These are phyloP conservation scores for Anagrus nilaparvatae DNA, from an alignment of 1,140 invertebrate genomes.

Conservation along the genomic window DNA sequence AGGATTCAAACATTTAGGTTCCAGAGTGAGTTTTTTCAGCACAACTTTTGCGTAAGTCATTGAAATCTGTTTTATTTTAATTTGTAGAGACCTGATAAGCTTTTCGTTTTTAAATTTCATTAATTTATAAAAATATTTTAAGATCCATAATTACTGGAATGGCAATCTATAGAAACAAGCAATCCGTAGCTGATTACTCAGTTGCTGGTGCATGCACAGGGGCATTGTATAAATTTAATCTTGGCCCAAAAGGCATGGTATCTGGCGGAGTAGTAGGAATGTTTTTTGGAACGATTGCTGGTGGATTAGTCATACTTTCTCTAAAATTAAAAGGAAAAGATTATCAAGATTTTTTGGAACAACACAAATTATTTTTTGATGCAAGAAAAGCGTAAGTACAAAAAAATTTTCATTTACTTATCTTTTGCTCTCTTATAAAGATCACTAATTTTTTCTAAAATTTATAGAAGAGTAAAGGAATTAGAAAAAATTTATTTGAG, in stretches of 20 bases:
- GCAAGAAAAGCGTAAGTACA: too few species aligned
- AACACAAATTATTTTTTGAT: too few species aligned
- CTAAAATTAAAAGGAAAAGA: too few species aligned
- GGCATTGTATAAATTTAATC: constrained; percentile 47
- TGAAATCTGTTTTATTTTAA: constrained; percentile 4
- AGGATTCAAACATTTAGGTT: constrained; percentile 57
- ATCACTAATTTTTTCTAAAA: too few species aligned
- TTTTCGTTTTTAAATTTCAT: neutral
- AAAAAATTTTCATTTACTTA: too few species aligned
- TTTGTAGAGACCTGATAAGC: constrained; percentile 5
- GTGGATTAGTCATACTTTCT: too few species aligned
- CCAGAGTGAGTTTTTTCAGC: constrained; percentile 52
- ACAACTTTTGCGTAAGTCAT: constrained; percentile 50
- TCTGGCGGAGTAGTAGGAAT: constrained; percentile 49
- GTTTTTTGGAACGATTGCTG: constrained; percentile 43
- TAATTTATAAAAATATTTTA: constrained; percentile 4
- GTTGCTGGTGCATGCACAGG: constrained; percentile 52
- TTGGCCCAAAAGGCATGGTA: constrained; percentile 52
- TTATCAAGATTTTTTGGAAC: too few species aligned
- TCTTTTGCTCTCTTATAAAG: too few species aligned
- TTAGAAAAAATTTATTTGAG: too few species aligned
- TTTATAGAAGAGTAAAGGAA: too few species aligned
- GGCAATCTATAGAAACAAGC: constrained; percentile 53
- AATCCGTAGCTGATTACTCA: constrained; percentile 53
- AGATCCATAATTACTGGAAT: constrained; percentile 51